phyloP scores from a whole-genome alignment of 2,888 invertebrate genomes.

The Beris chalybata region DNA sequence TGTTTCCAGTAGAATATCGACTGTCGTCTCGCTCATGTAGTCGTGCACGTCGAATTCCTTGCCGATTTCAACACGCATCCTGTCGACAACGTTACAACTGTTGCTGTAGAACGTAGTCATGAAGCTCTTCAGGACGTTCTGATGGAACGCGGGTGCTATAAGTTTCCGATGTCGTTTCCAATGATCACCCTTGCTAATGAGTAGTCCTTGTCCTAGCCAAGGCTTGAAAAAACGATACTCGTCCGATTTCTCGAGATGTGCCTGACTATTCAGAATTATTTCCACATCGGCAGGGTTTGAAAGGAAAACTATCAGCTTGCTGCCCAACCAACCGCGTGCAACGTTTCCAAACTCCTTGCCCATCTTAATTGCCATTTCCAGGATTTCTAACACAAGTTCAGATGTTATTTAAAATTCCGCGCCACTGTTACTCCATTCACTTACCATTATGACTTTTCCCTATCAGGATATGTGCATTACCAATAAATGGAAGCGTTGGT shows the following conservation, averaged over 20 bases:
- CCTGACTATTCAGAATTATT: slow-evolving; percentile 71
- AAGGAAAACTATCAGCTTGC: slow-evolving; percentile 68
- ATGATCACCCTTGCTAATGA: slow-evolving; percentile 76
- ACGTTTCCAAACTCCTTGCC: slow-evolving; percentile 61
- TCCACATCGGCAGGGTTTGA: slow-evolving; percentile 72
- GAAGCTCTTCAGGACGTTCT: slow-evolving; percentile 80
- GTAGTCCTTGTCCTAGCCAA: slow-evolving; percentile 78
- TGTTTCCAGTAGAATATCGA: slow-evolving; percentile 77
- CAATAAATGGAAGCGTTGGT: slow-evolving; percentile 65
- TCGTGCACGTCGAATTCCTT: slow-evolving; percentile 76
- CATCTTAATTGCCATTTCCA: slow-evolving; percentile 57
- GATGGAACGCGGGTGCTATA: slow-evolving; percentile 82
- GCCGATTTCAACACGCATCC: slow-evolving; percentile 66
- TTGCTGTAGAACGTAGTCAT: slow-evolving; percentile 76
- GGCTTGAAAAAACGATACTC: slow-evolving; percentile 78
- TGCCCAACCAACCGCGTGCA: slow-evolving; percentile 68
- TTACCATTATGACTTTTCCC: slow-evolving; percentile 66
- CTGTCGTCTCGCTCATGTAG: slow-evolving; percentile 78
- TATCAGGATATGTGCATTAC: slow-evolving; percentile 67
- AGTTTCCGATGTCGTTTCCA: slow-evolving; percentile 81
- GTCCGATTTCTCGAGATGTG: slow-evolving; percentile 73
- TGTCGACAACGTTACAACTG: slow-evolving; percentile 68
- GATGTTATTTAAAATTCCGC: neutral
- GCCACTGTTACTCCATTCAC: slow-evolving; percentile 37
- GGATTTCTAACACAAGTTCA: slow-evolving; percentile 59